Evolutionary conservation across 2,113 vertebrate species (phyloP).

Genomic region (Colistium nudipinnis): DNA sequence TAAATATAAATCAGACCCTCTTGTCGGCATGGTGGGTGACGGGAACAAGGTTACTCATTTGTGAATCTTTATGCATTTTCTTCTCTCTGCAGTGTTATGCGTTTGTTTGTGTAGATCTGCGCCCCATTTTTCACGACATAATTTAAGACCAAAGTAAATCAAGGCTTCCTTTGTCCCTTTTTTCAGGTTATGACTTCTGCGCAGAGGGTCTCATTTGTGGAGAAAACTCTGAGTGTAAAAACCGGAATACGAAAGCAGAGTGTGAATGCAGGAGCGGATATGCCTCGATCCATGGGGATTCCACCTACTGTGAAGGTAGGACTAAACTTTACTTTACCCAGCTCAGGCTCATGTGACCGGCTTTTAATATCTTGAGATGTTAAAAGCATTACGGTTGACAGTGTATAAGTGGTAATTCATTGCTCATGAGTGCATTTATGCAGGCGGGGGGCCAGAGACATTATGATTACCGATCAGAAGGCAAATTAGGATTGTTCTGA

Average conservation of each 20-base stretch:
- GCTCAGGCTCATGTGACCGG: neutral
- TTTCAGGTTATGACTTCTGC: slow-evolving; percentile 95
- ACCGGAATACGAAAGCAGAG: slow-evolving; percentile 91
- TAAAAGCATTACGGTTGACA: neutral
- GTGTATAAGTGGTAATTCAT: neutral
- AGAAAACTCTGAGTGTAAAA: slow-evolving; percentile 94
- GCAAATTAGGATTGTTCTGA: slow-evolving; percentile 11
- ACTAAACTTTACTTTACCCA: neutral
- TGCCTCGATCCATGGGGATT: slow-evolving; percentile 88
- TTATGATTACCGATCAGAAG: too few species aligned
- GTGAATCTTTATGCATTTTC: slow-evolving; percentile 19
- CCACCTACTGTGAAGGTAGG: slow-evolving; percentile 94
- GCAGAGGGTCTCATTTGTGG: slow-evolving; percentile 91
- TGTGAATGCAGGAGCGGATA: slow-evolving; percentile 94
- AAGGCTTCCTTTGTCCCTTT: slow-evolving; percentile 38
- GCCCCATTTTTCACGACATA: slow-evolving; percentile 24
- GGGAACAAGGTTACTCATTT: slow-evolving; percentile 1
- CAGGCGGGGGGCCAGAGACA: too few species aligned
- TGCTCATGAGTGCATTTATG: too few species aligned
- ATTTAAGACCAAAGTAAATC: slow-evolving; percentile 44
- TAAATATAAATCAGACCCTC: slow-evolving; percentile 14
- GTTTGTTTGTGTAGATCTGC: slow-evolving; percentile 1
- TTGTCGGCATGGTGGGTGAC: neutral
- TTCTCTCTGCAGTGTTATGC: neutral
- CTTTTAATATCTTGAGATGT: neutral